phyloP scores from a whole-genome alignment of 2,797 vertebrate genomes.

The Dromococcyx pavoninus region DNA sequence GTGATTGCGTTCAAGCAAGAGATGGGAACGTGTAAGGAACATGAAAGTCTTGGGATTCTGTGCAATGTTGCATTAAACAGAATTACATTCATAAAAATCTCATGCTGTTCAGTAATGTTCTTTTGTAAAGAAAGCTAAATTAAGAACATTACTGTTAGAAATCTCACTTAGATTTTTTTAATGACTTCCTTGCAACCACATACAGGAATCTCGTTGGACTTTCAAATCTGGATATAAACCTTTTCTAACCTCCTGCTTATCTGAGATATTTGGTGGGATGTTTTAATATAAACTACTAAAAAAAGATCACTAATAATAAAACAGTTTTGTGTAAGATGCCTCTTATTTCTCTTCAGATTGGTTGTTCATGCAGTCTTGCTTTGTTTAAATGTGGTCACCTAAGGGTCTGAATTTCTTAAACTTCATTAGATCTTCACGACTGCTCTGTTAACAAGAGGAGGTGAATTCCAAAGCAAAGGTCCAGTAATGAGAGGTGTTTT shows the following conservation, averaged over 20 bases:
- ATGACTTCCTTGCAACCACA: conserved; percentile 73
- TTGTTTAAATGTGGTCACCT: not conserved
- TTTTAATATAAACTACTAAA: not conserved
- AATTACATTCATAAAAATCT: not conserved
- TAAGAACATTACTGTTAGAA: conserved; percentile 65
- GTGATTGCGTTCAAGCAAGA: not conserved
- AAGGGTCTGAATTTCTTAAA: not conserved
- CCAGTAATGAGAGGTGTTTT: not conserved
- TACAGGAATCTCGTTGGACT: conserved; percentile 80
- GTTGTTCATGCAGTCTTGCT: not conserved
- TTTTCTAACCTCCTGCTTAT: not conserved
- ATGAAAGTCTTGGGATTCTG: not conserved
- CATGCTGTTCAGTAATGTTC: not conserved
- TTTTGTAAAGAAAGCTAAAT: conserved; percentile 31
- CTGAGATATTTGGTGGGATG: not conserved
- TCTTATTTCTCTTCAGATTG: not conserved
- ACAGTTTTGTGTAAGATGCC: not conserved
- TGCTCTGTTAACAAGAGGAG: not conserved
- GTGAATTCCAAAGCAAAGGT: not conserved
- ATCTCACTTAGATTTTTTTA: conserved; percentile 52
- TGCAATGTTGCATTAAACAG: not conserved
- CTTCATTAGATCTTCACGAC: not conserved
- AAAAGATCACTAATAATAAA: not conserved
- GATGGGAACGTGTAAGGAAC: not conserved
- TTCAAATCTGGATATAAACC: conserved; percentile 75